Percentiles rank a stretch among this genome's conserved stretches.
phyloP scores from a whole-genome alignment of 2,113 vertebrate genomes.

The Ramphastos sulfuratus region DNA sequence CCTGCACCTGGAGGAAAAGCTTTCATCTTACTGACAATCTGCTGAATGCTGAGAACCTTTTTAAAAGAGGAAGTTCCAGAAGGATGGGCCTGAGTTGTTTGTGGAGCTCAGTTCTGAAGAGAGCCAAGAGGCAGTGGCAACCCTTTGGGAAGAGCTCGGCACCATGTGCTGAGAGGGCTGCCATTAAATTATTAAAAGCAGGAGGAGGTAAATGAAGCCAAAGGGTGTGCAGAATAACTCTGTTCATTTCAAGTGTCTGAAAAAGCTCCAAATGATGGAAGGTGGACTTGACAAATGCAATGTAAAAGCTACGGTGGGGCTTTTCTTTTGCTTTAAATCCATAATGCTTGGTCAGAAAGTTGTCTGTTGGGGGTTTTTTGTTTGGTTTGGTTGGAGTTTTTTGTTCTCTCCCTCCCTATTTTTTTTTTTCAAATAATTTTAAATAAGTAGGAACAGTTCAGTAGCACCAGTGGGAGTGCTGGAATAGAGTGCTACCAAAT shows the following conservation, averaged over 20 bases:
- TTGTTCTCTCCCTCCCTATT: too few relatives aligned
- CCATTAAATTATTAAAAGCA: conserved; percentile 27
- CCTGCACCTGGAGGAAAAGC: neutral
- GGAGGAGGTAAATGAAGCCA: neutral
- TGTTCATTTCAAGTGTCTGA: neutral
- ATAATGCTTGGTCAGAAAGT: neutral
- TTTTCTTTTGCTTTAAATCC: neutral
- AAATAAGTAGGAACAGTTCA: neutral
- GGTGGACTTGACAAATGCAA: neutral
- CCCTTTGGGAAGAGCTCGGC: neutral
- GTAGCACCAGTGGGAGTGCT: neutral
- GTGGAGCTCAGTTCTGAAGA: neutral
- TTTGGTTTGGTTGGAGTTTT: too few relatives aligned
- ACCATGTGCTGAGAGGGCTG: neutral
- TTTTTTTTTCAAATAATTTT: neutral
- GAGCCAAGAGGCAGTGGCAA: neutral
- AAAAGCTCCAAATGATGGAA: neutral
- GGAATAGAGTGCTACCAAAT: neutral
- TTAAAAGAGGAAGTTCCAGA: neutral
- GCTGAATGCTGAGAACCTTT: neutral
- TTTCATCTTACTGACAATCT: neutral
- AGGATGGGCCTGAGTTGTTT: neutral
- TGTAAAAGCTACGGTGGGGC: neutral
- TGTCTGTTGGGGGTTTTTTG: too few relatives aligned
- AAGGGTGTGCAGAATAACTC: neutral